Percentiles rank a stretch among this genome's conserved stretches.
These are phyloP conservation scores for Neuroscelio doddi DNA, from an alignment of 2,888 invertebrate species.

Conservation along the genomic window DNA sequence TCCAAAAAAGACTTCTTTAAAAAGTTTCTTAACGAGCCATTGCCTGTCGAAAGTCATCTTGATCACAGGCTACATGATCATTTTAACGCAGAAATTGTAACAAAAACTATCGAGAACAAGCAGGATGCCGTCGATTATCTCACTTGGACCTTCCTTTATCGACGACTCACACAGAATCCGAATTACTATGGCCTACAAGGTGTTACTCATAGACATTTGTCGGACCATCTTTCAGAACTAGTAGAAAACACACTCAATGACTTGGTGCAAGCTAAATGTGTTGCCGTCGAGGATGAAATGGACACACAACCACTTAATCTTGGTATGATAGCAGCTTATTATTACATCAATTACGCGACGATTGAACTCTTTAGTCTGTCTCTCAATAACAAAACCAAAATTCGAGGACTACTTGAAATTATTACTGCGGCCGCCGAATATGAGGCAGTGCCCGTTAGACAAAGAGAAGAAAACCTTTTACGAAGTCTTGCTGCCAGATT, in stretches of 20 bases:
- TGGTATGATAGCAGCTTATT: conserved; percentile 99
- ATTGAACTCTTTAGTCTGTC: conserved; percentile 99
- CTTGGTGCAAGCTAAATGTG: conserved; percentile 96
- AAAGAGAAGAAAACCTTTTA: conserved; percentile 94
- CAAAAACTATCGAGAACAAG: conserved; percentile 99
- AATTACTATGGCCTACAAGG: conserved; percentile 99
- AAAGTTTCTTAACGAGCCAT: conserved; percentile 96
- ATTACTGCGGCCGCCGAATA: conserved; percentile 98
- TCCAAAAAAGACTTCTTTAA: conserved; percentile 99
- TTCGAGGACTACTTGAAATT: conserved; percentile 96
- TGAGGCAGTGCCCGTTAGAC: conserved; percentile 93
- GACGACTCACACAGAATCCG: conserved; percentile 97
- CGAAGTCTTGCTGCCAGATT: conserved; percentile 79
- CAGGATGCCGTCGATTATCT: conserved; percentile 99
- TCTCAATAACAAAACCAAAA: conserved; percentile 96
- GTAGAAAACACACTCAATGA: conserved; percentile 97
- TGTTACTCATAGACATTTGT: conserved; percentile 96
- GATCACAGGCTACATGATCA: conserved; percentile 99
- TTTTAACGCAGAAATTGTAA: conserved; percentile 99
- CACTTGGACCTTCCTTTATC: conserved; percentile 99
- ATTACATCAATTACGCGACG: conserved; percentile 99
- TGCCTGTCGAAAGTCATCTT: conserved; percentile 98
- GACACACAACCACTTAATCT: conserved; percentile 96
- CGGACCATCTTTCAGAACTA: conserved; percentile 97
- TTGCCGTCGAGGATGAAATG: conserved; percentile 98